phyloP scores from a whole-genome alignment of 1,140 invertebrate species.

The Eufriesea mexicana region DNA sequence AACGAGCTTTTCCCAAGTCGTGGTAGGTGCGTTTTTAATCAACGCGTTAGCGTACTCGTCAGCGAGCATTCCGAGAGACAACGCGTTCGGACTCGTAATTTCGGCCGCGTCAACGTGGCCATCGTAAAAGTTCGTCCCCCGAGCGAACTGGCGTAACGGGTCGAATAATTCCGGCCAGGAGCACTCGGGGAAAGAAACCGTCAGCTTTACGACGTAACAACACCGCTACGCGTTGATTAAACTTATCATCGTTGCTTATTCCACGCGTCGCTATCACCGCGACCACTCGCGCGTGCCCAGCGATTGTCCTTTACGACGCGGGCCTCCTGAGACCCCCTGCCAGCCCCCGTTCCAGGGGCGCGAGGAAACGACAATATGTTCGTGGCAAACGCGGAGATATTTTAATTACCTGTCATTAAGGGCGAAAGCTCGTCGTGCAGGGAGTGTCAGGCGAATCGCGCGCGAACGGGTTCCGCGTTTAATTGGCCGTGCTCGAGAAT shows the following conservation, averaged over 20 bases:
- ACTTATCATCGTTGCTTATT: not conserved
- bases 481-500: constrained; percentile 44
- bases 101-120: constrained; percentile 10
- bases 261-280: not conserved
- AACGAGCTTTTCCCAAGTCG: not conserved
- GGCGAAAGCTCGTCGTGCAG: not conserved
- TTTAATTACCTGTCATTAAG: constrained; percentile 31
- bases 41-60: constrained; percentile 25
- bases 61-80: not conserved
- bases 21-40: constrained; percentile 22
- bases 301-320: too few species aligned
- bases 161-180: constrained; percentile 5
- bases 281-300: too few species aligned
- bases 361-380: too few species aligned
- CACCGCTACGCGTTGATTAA: constrained; percentile 6
- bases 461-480: constrained; percentile 1
- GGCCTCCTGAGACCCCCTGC: too few species aligned
- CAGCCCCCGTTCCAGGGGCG: too few species aligned
- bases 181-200: not conserved
- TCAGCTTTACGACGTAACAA: not conserved
- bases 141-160: not conserved
- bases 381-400: not conserved
- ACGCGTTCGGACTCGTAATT: constrained; percentile 22
- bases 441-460: not conserved
- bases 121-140: constrained; percentile 12